A percentile compares a stretch with the other conserved stretches of the same genome.
phyloP scores from a whole-genome alignment of 2,888 invertebrate genomes.

The Nycteola revayana region DNA sequence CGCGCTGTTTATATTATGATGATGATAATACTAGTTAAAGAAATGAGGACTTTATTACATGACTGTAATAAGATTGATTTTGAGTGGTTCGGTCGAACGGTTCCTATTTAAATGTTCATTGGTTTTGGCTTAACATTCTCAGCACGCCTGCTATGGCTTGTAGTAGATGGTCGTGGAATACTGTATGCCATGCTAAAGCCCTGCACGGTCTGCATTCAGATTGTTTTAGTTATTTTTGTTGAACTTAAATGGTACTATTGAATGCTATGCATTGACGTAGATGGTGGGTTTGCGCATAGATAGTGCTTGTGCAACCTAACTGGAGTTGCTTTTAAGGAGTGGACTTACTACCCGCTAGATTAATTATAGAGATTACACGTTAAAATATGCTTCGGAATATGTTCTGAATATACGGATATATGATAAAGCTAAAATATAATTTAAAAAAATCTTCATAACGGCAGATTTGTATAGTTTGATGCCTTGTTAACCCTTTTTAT shows the following conservation, averaged over 20 bases:
- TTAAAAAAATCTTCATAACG: too few relatives aligned
- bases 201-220: constrained; percentile 62
- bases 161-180: constrained; percentile 57
- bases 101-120: constrained; percentile 46
- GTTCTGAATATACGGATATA: too few relatives aligned
- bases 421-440: too few relatives aligned
- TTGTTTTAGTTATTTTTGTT: constrained; percentile 62
- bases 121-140: constrained; percentile 55
- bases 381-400: too few relatives aligned
- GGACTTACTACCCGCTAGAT: constrained; percentile 9
- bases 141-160: constrained; percentile 61
- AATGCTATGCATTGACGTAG: constrained; percentile 20
- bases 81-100: constrained; percentile 29
- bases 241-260: constrained; percentile 37
- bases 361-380: constrained; percentile 2
- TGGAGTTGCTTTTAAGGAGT: constrained; percentile 6
- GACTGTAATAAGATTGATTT: constrained; percentile 33
- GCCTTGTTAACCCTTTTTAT: too few relatives aligned
- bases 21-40: constrained; percentile 4
- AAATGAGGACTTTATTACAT: constrained; percentile 31
- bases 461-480: too few relatives aligned
- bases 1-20: constrained; percentile 12
- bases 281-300: constrained; percentile 14
- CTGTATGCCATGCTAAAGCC: constrained; percentile 54
- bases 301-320: constrained; percentile 5